Evolutionary conservation across 2,888 invertebrate species (phyloP).

Genomic region (Escarpia spicata): DNA sequence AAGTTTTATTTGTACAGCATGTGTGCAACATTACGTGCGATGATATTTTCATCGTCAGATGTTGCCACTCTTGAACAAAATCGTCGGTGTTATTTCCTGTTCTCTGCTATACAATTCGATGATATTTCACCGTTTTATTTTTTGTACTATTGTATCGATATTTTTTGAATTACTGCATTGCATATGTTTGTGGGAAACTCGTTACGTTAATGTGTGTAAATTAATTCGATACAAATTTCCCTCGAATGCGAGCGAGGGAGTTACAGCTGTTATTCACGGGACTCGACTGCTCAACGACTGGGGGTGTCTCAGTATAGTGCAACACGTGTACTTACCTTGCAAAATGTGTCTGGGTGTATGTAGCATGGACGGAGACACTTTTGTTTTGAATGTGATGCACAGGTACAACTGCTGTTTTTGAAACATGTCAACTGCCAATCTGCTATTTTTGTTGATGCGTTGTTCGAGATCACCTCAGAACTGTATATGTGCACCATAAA

Average conservation of each 20-base stretch:
- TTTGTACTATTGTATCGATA: not conserved
- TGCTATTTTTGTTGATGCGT: constrained; percentile 13
- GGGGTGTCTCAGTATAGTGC: not conserved
- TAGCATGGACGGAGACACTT: not conserved
- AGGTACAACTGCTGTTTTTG: not conserved
- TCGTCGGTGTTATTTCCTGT: not conserved
- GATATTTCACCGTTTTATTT: constrained; percentile 10
- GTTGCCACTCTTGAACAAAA: not conserved
- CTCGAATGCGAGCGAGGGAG: not conserved
- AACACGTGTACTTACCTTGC: not conserved
- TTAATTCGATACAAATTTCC: not conserved
- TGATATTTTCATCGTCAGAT: not conserved
- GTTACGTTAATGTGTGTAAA: constrained; percentile 3
- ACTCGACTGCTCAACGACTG: not conserved
- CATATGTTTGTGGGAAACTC: not conserved
- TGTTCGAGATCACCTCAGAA: not conserved
- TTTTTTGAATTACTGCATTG: not conserved
- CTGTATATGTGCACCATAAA: not conserved
- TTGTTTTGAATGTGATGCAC: constrained; percentile 5
- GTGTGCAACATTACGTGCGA: constrained; percentile 1
- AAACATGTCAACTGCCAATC: not conserved
- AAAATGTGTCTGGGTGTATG: not conserved
- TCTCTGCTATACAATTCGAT: not conserved
- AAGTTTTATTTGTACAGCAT: not conserved
- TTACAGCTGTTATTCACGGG: not conserved